Evolutionary conservation across 92 coral and sea anemone species (phyloP).

Genomic region (Palythoa grandiflora): DNA sequence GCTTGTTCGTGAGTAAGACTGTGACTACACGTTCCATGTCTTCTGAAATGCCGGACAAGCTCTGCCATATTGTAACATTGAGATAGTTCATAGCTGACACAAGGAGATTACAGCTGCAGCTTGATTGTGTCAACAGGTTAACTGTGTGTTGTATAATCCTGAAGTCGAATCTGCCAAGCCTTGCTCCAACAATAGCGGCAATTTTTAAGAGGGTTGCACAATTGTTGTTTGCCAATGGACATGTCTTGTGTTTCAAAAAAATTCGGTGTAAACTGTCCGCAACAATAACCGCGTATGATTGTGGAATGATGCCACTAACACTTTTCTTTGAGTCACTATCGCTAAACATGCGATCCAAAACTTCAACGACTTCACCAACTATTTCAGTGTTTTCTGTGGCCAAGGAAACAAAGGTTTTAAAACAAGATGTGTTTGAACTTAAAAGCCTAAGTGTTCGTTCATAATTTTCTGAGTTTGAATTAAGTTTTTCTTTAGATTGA

Average conservation of each 20-base stretch:
- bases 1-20: slow-evolving; percentile 69
- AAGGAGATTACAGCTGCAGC: slow-evolving; percentile 26
- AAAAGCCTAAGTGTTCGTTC: slow-evolving; percentile 30
- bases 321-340: neutral
- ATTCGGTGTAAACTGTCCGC: slow-evolving; percentile 79
- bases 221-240: slow-evolving; percentile 59
- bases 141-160: slow-evolving; percentile 84
- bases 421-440: slow-evolving; percentile 15
- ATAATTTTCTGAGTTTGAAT: neutral
- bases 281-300: slow-evolving; percentile 17
- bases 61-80: slow-evolving; percentile 68
- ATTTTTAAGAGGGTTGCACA: slow-evolving; percentile 71
- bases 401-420: slow-evolving; percentile 53
- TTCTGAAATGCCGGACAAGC: slow-evolving; percentile 25
- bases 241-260: slow-evolving; percentile 70
- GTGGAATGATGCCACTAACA: neutral
- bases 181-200: slow-evolving; percentile 59
- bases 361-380: slow-evolving; percentile 17
- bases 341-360: slow-evolving; percentile 48
- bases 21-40: slow-evolving; percentile 58
- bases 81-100: slow-evolving; percentile 75
- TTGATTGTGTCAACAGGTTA: slow-evolving; percentile 65
- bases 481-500: neutral
- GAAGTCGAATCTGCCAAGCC: slow-evolving; percentile 58
- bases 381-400: slow-evolving; percentile 29